A percentile compares a stretch with the other conserved stretches of the same genome.
Evolutionary conservation across 92 coral and sea anemone species (phyloP).

Genomic region (Phenganax marumi): DNA sequence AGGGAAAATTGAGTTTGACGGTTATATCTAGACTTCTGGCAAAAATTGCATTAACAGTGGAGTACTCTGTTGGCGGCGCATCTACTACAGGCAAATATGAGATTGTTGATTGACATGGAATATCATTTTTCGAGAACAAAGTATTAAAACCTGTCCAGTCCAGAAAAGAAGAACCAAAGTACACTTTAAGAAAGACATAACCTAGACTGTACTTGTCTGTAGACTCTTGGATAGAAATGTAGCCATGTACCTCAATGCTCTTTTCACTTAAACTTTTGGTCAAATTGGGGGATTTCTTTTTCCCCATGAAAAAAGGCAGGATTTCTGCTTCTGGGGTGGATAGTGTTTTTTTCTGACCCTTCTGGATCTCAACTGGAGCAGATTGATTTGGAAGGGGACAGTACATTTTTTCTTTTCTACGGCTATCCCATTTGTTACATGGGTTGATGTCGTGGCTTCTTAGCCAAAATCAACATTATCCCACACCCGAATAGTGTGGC

Average conservation of each 20-base stretch:
- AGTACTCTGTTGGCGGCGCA: conserved; percentile 43
- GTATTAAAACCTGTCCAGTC: conserved; percentile 60
- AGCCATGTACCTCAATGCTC: background rate
- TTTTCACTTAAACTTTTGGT: background rate
- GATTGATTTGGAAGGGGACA: conserved; percentile 2
- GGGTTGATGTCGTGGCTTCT: conserved; percentile 14
- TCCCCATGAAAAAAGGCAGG: conserved; percentile 21
- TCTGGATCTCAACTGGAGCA: conserved; percentile 7
- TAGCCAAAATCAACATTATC: conserved; percentile 25
- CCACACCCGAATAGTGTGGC: conserved; percentile 17
- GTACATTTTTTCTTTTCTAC: background rate
- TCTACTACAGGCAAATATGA: conserved; percentile 49
- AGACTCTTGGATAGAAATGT: conserved; percentile 13
- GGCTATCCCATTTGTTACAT: conserved; percentile 27
- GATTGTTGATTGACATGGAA: conserved; percentile 40
- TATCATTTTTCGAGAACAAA: conserved; percentile 22
- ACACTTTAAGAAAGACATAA: conserved; percentile 13
- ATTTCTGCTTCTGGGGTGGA: conserved; percentile 2
- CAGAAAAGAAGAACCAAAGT: conserved; percentile 20
- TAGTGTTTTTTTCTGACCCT: conserved; percentile 7
- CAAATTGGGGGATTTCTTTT: conserved; percentile 27
- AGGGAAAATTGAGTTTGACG: background rate
- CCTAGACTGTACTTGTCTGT: conserved; percentile 22
- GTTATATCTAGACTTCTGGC: conserved; percentile 18
- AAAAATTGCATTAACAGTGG: conserved; percentile 38